Percentiles rank a stretch among this genome's conserved stretches.
phyloP scores from a whole-genome alignment of 2,113 vertebrate species.

The Dolichallabes microphthalmus region DNA sequence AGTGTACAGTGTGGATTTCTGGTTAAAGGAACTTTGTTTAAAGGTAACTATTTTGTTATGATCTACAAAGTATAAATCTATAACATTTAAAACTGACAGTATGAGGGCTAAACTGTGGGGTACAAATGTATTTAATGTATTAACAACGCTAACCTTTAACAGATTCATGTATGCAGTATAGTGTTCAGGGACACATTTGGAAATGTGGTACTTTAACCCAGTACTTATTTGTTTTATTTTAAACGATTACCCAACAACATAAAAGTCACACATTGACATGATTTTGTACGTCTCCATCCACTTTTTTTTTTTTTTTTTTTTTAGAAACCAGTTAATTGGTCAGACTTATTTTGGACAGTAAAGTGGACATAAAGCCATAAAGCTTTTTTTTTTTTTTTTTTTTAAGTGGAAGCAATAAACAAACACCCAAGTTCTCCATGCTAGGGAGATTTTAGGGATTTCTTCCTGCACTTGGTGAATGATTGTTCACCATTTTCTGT shows the following conservation, averaged over 20 bases:
- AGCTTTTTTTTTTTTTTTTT: no score
- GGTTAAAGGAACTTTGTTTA: slow-evolving; percentile 34
- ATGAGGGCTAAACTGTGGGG: slow-evolving; percentile 31
- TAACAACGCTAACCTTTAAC: background rate
- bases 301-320: background rate
- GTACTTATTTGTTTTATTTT: background rate
- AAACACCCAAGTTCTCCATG: background rate
- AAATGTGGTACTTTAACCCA: background rate
- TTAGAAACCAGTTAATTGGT: background rate
- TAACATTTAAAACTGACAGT: slow-evolving; percentile 42
- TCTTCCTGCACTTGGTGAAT: background rate
- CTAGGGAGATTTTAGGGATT: background rate
- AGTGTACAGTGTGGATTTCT: slow-evolving; percentile 33
- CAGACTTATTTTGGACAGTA: background rate
- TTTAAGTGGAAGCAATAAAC: background rate
- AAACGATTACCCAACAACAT: background rate
- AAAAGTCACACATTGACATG: background rate
- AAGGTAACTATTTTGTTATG: slow-evolving; percentile 23
- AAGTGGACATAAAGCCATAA: background rate
- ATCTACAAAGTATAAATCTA: slow-evolving; percentile 35
- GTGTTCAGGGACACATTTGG: background rate
- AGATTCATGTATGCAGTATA: background rate
- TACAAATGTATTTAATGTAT: slow-evolving; percentile 15
- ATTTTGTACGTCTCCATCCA: background rate
- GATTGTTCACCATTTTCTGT: background rate